Percentiles rank a stretch among this genome's conserved stretches.
phyloP scores from a whole-genome alignment of 2,888 invertebrate genomes.

The Thymelicus lineola region DNA sequence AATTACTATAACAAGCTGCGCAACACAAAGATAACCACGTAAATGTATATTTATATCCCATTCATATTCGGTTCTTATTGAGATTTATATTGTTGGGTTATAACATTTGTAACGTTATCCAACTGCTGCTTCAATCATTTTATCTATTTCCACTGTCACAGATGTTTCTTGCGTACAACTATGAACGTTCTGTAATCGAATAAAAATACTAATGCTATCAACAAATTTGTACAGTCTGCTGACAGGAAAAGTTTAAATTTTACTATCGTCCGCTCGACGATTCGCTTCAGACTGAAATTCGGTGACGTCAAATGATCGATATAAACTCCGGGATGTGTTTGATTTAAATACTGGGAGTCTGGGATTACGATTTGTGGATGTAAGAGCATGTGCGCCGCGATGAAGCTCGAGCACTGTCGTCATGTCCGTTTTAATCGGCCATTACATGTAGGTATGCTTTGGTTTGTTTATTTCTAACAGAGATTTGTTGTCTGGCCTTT shows the following conservation, averaged over 20 bases:
- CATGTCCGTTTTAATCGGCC: background rate
- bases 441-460: background rate
- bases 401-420: background rate
- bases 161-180: conserved; percentile 13
- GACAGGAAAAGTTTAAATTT: conserved; percentile 37
- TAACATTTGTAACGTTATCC: conserved; percentile 1
- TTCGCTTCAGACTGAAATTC: conserved; percentile 18
- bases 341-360: conserved; percentile 13
- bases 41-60: conserved; percentile 11
- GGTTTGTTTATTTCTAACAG: background rate
- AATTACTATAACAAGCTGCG: conserved; percentile 18
- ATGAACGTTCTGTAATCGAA: conserved; percentile 7
- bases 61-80: background rate
- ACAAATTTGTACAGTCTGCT: conserved; percentile 39
- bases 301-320: conserved; percentile 24
- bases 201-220: conserved; percentile 40
- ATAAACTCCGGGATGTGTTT: conserved; percentile 4
- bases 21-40: background rate
- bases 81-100: background rate
- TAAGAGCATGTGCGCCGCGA: background rate
- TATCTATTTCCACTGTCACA: conserved; percentile 24
- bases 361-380: conserved; percentile 18
- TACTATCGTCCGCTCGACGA: conserved; percentile 22
- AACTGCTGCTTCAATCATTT: conserved; percentile 14
- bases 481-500: too few species aligned